These are phyloP conservation scores for Chaetodon auriga DNA, from an alignment of 2,113 vertebrate species.

Conservation along the genomic window DNA sequence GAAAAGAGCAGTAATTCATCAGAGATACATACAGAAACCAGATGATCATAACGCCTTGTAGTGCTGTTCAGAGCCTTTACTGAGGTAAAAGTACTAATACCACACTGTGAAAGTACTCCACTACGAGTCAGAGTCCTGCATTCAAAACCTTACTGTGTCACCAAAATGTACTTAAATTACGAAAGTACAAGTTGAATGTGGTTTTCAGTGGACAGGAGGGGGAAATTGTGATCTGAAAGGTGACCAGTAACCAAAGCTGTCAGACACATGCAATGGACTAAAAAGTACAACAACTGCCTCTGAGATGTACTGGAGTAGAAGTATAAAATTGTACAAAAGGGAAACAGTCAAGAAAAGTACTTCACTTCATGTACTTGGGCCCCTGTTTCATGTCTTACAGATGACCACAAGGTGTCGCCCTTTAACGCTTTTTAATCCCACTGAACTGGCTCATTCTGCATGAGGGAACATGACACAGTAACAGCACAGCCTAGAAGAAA, in stretches of 20 bases:
- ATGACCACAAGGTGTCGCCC: conserved; percentile 48
- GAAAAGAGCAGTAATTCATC: background rate
- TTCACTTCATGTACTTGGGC: background rate
- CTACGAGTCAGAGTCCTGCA: too few relatives aligned
- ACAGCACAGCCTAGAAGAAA: background rate
- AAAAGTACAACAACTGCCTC: background rate
- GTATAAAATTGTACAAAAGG: background rate
- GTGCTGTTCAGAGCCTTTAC: too few relatives aligned
- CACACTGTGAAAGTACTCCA: too few relatives aligned
- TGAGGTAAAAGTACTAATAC: too few relatives aligned
- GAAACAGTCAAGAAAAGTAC: background rate
- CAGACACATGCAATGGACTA: too few relatives aligned
- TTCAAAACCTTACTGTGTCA: too few relatives aligned
- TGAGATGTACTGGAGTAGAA: background rate
- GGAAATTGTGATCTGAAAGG: too few relatives aligned
- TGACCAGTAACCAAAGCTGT: too few relatives aligned
- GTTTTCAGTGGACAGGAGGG: too few relatives aligned
- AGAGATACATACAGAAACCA: conserved; percentile 16
- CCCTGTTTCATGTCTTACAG: background rate
- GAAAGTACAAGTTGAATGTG: too few relatives aligned
- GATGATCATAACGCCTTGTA: background rate
- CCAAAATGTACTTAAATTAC: too few relatives aligned
- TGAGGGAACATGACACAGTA: background rate
- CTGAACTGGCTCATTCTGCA: background rate
- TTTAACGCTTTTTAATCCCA: background rate